Conservation (phyloP, 2,113 vertebrate genomes). For the Loxodonta africana region DNA sequence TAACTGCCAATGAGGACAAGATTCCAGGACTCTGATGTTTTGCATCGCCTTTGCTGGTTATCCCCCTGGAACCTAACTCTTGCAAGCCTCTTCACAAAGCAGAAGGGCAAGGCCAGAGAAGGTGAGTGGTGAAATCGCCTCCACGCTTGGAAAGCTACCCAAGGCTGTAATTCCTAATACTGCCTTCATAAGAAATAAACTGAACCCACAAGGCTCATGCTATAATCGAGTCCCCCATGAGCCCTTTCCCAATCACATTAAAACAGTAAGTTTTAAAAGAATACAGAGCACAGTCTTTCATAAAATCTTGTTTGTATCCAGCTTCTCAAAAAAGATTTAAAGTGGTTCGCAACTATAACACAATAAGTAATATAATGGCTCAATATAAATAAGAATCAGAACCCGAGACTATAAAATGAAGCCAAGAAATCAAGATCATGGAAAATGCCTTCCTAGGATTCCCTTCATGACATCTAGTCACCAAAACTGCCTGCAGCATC, state of each 20-base stretch:
- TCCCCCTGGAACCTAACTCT: background rate
- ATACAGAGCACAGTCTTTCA: background rate
- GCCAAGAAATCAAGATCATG: background rate
- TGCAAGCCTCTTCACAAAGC: background rate
- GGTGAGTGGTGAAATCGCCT: background rate
- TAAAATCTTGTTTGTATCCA: background rate
- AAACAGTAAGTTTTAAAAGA: background rate
- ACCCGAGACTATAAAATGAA: background rate
- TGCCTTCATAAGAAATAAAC: background rate
- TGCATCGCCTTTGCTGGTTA: background rate
- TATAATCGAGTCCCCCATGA: background rate
- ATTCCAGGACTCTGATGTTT: background rate
- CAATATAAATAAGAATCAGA: background rate
- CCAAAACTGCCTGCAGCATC: background rate
- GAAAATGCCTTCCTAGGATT: constrained; percentile 16
- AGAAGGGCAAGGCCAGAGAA: background rate
- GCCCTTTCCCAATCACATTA: background rate
- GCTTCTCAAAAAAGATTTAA: constrained; percentile 1
- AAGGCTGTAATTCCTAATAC: background rate
- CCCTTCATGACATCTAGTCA: background rate
- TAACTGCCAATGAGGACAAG: background rate
- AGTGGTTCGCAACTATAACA: background rate
- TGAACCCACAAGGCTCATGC: background rate
- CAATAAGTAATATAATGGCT: background rate
- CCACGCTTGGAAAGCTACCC: background rate